These are phyloP conservation scores for Tympanuchus pallidicinctus DNA, from an alignment of 2,113 vertebrate species.

Conservation along the genomic window DNA sequence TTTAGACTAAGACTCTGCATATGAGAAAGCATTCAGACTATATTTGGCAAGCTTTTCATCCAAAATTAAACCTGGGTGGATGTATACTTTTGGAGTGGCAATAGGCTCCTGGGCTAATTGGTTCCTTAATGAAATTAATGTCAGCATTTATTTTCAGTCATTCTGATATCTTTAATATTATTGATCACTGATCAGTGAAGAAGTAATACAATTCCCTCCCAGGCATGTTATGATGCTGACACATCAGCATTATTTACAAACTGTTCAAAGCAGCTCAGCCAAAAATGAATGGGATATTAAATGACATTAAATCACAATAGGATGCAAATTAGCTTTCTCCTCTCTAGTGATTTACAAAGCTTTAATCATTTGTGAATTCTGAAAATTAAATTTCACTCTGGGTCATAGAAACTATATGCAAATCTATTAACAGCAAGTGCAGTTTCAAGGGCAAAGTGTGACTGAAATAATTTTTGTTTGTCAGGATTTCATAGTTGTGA, in stretches of 20 bases:
- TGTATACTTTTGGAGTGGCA: background rate
- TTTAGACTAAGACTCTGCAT: background rate
- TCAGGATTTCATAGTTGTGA: background rate
- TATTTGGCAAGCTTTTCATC: background rate
- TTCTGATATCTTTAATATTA: background rate
- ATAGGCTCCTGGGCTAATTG: background rate
- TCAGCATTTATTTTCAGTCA: background rate
- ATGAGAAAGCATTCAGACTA: background rate
- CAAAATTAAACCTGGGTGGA: background rate
- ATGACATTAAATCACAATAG: constrained; percentile 29
- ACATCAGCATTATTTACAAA: background rate
- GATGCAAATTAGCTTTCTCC: constrained; percentile 27
- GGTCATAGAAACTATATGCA: constrained; percentile 3
- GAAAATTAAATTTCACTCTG: constrained; percentile 32
- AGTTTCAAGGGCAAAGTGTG: constrained; percentile 29
- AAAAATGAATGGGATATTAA: constrained; percentile 9
- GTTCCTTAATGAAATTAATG: background rate
- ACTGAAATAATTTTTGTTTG: background rate
- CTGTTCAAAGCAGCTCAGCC: background rate
- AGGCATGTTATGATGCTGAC: background rate
- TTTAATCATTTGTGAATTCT: background rate
- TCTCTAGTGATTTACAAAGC: constrained; percentile 1
- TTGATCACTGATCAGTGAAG: constrained; percentile 1
- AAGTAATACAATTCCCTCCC: background rate
- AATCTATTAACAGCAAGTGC: constrained; percentile 6